Base-by-base conservation (phyloP, 2,113 vertebrate genomes). In the Mystacornis crossleyi region DNA sequence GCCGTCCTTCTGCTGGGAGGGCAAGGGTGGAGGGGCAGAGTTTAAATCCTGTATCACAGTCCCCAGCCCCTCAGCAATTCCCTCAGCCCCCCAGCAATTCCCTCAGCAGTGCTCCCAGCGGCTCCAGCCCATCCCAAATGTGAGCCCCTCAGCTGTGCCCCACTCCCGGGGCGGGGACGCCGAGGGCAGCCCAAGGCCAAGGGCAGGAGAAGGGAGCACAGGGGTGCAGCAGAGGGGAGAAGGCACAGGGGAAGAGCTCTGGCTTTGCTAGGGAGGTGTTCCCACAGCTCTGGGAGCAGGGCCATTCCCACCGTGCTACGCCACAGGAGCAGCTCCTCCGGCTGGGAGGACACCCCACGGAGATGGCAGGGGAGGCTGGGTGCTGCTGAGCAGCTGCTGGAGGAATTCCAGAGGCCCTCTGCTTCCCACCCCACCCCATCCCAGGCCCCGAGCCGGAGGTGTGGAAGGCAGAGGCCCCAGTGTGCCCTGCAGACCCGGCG, bases 1-100 rank as follows among this genome's bases (percentile, higher is more conserved):
- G 84, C 99, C 99, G 1, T 99, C 99, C 79, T 99, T 99, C 81
- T 99, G 99, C 99, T 99, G 92, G 34, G 90, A 89, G 26, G 84
- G 45, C 36, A 89, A 55, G 43, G 16, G 80, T 1, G 3, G 36
- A 80, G 31, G 5, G 40, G 54, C 21, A 84, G 6, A 67, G 38
- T 38, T 70, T 23, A 90, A 57, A 6, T 34, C 43, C 42, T 3
- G 2, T 31, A 3, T 1, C 11, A 5, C 79, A 48, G 40, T 3
- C 58, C 42, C 43, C 75, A 89, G 36, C 25, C 31, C 31, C 70
- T 11, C 17, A 19, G 31, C 31, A 25, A 72, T 26, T 13, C 36
- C 50, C 58, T 29, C 54, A 72, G 38, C 31, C 60, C 53, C 40
- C 6, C 33, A 28, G 40, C 38, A 38, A 65, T 10, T 11, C 75